Base-by-base conservation (phyloP, 2,113 vertebrate species). In the Odobenus rosmarus region DNA sequence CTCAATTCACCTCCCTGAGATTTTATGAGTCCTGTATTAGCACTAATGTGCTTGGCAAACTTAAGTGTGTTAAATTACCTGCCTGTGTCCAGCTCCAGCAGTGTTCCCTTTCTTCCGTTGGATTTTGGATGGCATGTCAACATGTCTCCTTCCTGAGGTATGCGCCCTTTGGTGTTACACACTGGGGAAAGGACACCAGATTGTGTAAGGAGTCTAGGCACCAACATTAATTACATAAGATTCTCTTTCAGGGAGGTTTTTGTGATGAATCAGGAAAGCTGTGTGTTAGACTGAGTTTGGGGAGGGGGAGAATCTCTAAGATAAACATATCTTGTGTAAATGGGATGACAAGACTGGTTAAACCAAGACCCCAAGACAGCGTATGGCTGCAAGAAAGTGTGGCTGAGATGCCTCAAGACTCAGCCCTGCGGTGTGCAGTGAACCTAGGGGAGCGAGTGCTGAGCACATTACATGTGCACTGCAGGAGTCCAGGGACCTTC, bases 371-470 rank as follows among this genome's bases (percentile, higher is more conserved):
- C 14, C 19, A 42, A 6, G 3, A 1, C 26, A 23, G 18, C 26
- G 2, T 8, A 13, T 2, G 28, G 7, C 53, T 67, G 4, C 1
- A 31, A 1, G 1, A 10, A 5, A 0, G 1, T 7, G 4, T 3
- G 23, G 0, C 7, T 5, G 23, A 16, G 49, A 31, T 31, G 26
- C 2, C n/a, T 23, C 0, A 2, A 8, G 55, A n/a, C 18, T 0
- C 16, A 11, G 28, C 9, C 69, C 7, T 39, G 36, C 28, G 8
- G 6, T n/a, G 13, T 24, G 3, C 4, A 7, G 7, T 1, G 36
- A 64, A 6, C 4, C 3, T 19, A 4, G 8, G 12, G 5, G 15
- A 55, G 51, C 42, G 61, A 42, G 42, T 10, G 0, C 9, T 36
- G 28, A 59, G 21, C 49, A 57, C 59, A 1, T 18, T 10, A 9